Evolutionary conservation across 2,888 invertebrate species (phyloP), one percentile per base, ranked within the genome.

Genomic region (Caenorhabditis japonica): DNA sequence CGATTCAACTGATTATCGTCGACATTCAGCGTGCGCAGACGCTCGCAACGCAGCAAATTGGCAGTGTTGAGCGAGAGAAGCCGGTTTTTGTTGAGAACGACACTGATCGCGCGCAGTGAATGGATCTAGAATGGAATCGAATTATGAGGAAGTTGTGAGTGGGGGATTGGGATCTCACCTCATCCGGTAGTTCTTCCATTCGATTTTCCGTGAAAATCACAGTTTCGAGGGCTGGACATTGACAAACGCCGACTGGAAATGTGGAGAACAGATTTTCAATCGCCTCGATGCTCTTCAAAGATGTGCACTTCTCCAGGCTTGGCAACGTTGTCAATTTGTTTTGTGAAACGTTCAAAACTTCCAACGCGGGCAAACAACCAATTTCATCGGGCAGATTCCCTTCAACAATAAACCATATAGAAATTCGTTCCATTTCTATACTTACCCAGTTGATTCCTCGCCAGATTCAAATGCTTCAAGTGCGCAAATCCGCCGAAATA

Each of bases 31-130:
- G 95, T 95, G 89, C 94, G 97, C 49, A 99, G 88, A 79, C 93
- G 91, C 0, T 94, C 92, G 87, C 96, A 95, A 55, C 91, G 90
- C 30, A 94, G 92, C 72, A 87, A 43, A 47, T 74, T 59, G 12
- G 55, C 47, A 7, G 61, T 61, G 53, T 83, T 76, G 34, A 85
- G 58, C 1, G 69, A 30, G 13, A 47, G 43, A 51, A 97, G 93
- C 89, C 95, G 94, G 90, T 99, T 99, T 89, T 95, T 94, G 90
- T 97, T 97, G 73, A 97, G 90, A 90, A 94, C 96, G 64, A 99
- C 89, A 89, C 97, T 97, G 19, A 92, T 92, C 8, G 93, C 93
- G 88, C 93, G 91, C 7, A 97, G 90, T 3, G 91, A 90, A 12
- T 91, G 90, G 73, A 94, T 92, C 62, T 87, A 23, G 19, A 44